phyloP scores from a whole-genome alignment of 2,888 invertebrate genomes.

The Gibbula magus region DNA sequence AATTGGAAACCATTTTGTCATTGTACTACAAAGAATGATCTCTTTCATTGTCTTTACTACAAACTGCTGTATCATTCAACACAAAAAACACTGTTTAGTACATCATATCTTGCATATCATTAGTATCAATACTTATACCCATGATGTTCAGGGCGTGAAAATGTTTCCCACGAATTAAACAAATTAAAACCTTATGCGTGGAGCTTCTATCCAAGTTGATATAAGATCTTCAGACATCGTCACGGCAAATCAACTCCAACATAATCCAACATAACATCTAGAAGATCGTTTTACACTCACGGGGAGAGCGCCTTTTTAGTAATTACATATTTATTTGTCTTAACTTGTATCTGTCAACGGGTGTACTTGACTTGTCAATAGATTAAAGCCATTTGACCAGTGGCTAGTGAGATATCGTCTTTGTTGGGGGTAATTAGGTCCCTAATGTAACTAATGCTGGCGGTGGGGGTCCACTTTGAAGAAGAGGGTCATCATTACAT shows the following conservation, averaged over 20 bases:
- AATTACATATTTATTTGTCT: conserved; percentile 18
- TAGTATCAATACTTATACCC: too few relatives aligned
- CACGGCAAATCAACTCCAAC: conserved; percentile 2
- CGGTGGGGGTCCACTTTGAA: not conserved
- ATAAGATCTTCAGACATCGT: not conserved
- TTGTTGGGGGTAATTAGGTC: not conserved
- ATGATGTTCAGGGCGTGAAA: too few relatives aligned
- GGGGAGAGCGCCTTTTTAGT: not conserved
- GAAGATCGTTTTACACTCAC: not conserved
- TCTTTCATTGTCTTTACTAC: too few relatives aligned
- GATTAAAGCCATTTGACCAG: conserved; percentile 5
- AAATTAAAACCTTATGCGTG: too few relatives aligned
- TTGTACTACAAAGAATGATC: too few relatives aligned
- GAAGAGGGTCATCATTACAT: not conserved
- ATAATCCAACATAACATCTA: not conserved
- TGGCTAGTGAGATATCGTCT: not conserved
- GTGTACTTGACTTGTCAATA: not conserved
- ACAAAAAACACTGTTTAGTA: too few relatives aligned
- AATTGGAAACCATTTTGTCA: too few relatives aligned
- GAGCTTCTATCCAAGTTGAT: too few relatives aligned
- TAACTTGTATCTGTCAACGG: not conserved
- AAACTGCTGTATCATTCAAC: too few relatives aligned
- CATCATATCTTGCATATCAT: too few relatives aligned
- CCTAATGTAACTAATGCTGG: not conserved
- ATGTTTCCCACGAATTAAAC: too few relatives aligned